Percentiles rank a stretch among this genome's conserved stretches.
Conservation (phyloP, 2,113 vertebrate genomes). For the Amphiprion ocellaris region DNA sequence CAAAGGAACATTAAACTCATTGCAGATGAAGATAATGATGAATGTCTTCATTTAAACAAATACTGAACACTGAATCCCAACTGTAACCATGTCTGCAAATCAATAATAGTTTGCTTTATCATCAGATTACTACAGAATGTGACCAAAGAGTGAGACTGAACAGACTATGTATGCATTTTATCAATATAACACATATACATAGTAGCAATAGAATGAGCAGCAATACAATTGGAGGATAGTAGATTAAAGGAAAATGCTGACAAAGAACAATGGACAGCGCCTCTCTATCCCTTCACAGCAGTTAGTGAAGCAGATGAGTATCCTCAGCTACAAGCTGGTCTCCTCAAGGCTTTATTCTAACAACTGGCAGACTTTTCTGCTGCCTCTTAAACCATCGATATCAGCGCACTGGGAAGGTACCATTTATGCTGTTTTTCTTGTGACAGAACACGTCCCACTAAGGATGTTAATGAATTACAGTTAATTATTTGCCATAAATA, state of each 20-base stretch:
- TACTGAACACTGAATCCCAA: not conserved
- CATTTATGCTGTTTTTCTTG: not conserved
- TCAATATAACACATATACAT: not conserved
- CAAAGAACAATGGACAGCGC: not conserved
- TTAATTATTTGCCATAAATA: no score
- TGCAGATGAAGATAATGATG: not conserved
- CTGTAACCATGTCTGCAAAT: not conserved
- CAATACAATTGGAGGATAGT: conserved; percentile 1
- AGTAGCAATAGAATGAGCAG: not conserved
- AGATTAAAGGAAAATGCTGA: conserved; percentile 32
- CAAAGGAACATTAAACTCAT: conserved; percentile 8
- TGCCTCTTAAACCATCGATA: not conserved
- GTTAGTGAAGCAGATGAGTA: conserved; percentile 4
- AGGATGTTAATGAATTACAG: no score
- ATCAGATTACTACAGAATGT: conserved; percentile 7
- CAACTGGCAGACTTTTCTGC: conserved; percentile 8
- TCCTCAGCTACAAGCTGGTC: conserved; percentile 10
- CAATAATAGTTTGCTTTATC: not conserved
- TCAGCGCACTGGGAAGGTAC: not conserved
- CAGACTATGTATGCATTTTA: not conserved
- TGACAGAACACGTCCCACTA: no score
- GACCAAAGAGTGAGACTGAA: not conserved
- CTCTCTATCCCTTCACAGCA: not conserved
- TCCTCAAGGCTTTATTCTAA: conserved; percentile 17
- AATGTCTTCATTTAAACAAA: conserved; percentile 19